phyloP scores from a whole-genome alignment of 2,113 vertebrate genomes.

The Sarotherodon lohbergeri region DNA sequence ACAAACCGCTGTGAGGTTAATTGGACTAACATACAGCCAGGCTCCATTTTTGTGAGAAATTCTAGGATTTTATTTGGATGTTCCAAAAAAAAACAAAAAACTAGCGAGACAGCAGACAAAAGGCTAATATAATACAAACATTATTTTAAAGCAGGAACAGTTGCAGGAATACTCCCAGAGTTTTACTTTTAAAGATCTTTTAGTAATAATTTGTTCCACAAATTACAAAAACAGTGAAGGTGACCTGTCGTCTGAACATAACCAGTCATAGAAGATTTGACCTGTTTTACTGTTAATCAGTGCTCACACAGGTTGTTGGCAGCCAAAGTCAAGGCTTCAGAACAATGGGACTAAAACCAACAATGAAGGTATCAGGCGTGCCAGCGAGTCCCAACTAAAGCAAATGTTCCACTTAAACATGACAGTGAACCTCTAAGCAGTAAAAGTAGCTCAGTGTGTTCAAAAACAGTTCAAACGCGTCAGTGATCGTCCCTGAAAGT shows the following conservation, averaged over 20 bases:
- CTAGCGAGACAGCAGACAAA: neutral
- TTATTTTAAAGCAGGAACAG: rapidly evolving
- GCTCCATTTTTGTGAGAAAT: neutral
- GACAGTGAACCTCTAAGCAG: neutral
- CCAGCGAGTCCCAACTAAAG: neutral
- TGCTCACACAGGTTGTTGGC: rapidly evolving
- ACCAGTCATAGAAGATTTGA: neutral
- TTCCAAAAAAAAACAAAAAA: too few species aligned
- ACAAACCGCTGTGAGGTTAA: neutral
- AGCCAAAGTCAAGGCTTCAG: rapidly evolving
- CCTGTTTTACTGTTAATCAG: neutral
- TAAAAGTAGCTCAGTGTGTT: neutral
- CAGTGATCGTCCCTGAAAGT: neutral
- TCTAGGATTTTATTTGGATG: neutral
- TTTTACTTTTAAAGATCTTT: neutral
- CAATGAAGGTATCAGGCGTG: neutral
- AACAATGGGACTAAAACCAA: neutral
- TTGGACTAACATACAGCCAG: neutral
- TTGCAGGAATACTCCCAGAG: too few species aligned
- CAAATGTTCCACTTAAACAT: neutral
- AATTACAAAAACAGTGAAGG: neutral
- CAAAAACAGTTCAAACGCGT: neutral
- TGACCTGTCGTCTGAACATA: neutral
- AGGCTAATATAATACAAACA: rapidly evolving
- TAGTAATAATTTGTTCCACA: neutral